Conservation (phyloP, 2,113 vertebrate genomes). For the Lepus europaeus region DNA sequence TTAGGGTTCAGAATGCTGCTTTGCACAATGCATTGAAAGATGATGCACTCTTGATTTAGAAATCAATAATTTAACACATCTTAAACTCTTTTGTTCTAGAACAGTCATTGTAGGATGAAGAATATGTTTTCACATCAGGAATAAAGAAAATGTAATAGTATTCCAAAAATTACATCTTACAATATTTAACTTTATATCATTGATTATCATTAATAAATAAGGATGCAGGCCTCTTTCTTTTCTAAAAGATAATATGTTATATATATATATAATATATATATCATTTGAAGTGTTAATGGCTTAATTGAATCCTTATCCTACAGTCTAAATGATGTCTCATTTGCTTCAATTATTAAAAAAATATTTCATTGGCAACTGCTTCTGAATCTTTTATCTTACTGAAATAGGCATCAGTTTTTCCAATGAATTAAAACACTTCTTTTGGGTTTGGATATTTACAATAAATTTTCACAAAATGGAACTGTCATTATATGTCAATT, state of each 20-base stretch:
- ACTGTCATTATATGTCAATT: not conserved
- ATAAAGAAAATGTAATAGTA: conserved; percentile 58
- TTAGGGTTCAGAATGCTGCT: conserved; percentile 8
- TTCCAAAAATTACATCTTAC: conserved; percentile 26
- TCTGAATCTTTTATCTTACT: conserved; percentile 30
- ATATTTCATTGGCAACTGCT: conserved; percentile 3
- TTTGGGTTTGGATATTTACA: not conserved
- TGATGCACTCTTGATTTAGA: conserved; percentile 29
- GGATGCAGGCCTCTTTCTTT: not conserved
- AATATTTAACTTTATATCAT: not conserved
- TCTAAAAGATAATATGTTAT: not conserved
- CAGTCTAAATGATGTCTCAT: conserved; percentile 34
- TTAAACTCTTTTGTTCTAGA: not conserved
- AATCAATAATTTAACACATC: not conserved
- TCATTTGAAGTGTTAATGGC: not conserved
- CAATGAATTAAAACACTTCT: conserved; percentile 51
- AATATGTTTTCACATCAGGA: conserved; percentile 50
- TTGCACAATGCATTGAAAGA: conserved; percentile 28
- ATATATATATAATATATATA: not conserved
- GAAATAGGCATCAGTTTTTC: conserved; percentile 48
- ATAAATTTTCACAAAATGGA: conserved; percentile 57
- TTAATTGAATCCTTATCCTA: conserved; percentile 54
- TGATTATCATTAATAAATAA: conserved; percentile 14
- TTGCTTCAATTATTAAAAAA: conserved; percentile 30
- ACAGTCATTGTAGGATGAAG: not conserved